Percentiles rank a stretch among this genome's conserved stretches.
These are phyloP conservation scores for Chondrilla cf. caribensis DNA, from an alignment of 37 sponge, comb jelly and placozoan species.

Conservation along the genomic window DNA sequence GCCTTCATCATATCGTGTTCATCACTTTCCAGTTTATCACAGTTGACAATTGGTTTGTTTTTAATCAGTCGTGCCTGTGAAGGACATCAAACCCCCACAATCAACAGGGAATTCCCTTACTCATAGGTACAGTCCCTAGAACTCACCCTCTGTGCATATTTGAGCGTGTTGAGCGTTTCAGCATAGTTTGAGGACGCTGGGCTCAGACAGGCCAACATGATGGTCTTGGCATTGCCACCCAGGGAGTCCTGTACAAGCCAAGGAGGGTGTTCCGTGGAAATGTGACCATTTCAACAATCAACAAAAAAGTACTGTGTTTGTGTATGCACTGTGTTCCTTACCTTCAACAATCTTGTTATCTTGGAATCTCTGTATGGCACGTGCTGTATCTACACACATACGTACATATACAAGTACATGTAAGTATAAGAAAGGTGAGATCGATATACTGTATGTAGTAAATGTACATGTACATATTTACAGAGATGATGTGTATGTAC, in stretches of 20 bases:
- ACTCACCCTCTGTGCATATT: slow-evolving; percentile 84
- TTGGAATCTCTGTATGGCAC: slow-evolving; percentile 61
- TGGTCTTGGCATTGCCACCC: slow-evolving; percentile 56
- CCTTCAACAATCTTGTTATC: slow-evolving; percentile 43
- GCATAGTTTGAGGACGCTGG: slow-evolving; percentile 65
- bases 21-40: slow-evolving; percentile 30
- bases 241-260: slow-evolving; percentile 53
- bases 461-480: too few relatives aligned
- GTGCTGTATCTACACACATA: slow-evolving; percentile 23
- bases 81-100: not conserved
- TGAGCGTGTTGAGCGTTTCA: slow-evolving; percentile 83
- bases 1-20: slow-evolving; percentile 48
- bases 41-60: slow-evolving; percentile 70
- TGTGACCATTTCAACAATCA: too few relatives aligned
- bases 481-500: too few relatives aligned
- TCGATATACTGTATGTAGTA: too few relatives aligned
- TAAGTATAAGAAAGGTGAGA: not conserved
- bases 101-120: too few relatives aligned
- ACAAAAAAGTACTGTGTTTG: too few relatives aligned
- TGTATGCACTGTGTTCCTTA: slow-evolving; percentile 7
- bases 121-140: too few relatives aligned
- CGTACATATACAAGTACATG: not conserved
- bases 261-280: too few relatives aligned
- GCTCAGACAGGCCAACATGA: slow-evolving; percentile 72
- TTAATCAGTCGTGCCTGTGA: slow-evolving; percentile 59